Conservation (phyloP, 2,888 invertebrate genomes). For the Colletes collaris region DNA sequence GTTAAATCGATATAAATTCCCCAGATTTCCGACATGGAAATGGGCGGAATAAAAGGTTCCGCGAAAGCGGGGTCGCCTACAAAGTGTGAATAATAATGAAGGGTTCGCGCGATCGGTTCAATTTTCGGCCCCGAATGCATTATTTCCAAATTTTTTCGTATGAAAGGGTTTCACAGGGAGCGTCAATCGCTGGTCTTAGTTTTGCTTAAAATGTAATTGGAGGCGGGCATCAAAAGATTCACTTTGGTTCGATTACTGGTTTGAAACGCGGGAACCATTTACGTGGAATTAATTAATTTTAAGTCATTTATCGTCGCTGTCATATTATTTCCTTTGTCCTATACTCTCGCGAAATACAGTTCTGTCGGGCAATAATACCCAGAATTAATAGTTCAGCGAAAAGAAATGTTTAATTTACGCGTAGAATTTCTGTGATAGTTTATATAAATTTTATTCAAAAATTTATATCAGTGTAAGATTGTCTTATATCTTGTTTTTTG, state of each 20-base stretch:
- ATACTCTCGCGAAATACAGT: constrained; percentile 4
- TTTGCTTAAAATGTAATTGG: not conserved
- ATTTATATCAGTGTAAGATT: no score
- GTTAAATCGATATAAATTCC: not conserved
- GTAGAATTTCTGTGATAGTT: no score
- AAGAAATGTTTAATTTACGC: not conserved
- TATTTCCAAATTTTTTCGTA: not conserved
- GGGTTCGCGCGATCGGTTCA: not conserved
- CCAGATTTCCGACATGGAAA: constrained; percentile 1
- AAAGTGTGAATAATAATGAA: constrained; percentile 8
- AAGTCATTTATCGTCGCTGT: constrained; percentile 14
- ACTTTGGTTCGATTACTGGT: not conserved
- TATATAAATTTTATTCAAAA: no score
- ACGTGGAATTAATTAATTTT: constrained; percentile 35
- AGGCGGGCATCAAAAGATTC: not conserved
- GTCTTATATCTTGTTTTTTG: no score
- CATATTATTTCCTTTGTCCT: constrained; percentile 10
- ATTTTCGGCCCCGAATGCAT: not conserved
- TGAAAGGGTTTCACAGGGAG: no score
- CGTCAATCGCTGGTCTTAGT: not conserved
- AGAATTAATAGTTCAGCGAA: not conserved
- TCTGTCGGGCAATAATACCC: not conserved
- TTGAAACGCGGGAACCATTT: not conserved
- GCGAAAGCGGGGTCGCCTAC: not conserved
- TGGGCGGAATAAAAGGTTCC: constrained; percentile 5